These are phyloP conservation scores for Homarus americanus DNA, from an alignment of 1,140 invertebrate genomes.

Conservation along the genomic window DNA sequence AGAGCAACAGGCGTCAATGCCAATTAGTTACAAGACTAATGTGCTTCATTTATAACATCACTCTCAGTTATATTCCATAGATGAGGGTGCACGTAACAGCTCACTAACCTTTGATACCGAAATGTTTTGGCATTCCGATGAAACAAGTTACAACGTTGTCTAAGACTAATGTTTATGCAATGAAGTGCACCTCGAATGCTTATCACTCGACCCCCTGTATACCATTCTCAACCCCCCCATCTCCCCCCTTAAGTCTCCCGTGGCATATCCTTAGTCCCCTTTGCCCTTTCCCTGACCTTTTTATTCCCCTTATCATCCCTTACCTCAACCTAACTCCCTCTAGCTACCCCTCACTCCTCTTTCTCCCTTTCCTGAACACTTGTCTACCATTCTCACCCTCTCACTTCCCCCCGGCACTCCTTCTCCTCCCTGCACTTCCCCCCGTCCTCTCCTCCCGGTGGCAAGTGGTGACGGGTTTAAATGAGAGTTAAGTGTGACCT, in stretches of 20 bases:
- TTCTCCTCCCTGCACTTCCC: background rate
- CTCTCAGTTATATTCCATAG: too few relatives aligned
- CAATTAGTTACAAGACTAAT: too few relatives aligned
- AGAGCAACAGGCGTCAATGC: too few relatives aligned
- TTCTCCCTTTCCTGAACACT: background rate
- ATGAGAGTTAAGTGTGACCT: background rate
- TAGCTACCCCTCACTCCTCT: background rate
- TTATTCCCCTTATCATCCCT: background rate
- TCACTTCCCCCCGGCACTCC: too few relatives aligned
- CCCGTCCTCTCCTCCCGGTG: background rate
- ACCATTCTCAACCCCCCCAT: background rate
- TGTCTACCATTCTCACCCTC: background rate
- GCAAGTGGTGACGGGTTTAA: background rate
- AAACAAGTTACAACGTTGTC: too few relatives aligned
- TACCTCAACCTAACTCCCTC: too few relatives aligned
- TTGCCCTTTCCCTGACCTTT: background rate
- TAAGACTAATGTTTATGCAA: too few relatives aligned
- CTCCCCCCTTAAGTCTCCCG: background rate
- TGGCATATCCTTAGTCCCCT: background rate
- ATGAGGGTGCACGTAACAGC: too few relatives aligned
- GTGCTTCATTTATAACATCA: too few relatives aligned
- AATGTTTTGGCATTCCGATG: too few relatives aligned
- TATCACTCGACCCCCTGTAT: background rate
- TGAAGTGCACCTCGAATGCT: too few relatives aligned
- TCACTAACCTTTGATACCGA: too few relatives aligned